phyloP scores from a whole-genome alignment of 2,797 vertebrate genomes.

The Phoebastria nigripes region DNA sequence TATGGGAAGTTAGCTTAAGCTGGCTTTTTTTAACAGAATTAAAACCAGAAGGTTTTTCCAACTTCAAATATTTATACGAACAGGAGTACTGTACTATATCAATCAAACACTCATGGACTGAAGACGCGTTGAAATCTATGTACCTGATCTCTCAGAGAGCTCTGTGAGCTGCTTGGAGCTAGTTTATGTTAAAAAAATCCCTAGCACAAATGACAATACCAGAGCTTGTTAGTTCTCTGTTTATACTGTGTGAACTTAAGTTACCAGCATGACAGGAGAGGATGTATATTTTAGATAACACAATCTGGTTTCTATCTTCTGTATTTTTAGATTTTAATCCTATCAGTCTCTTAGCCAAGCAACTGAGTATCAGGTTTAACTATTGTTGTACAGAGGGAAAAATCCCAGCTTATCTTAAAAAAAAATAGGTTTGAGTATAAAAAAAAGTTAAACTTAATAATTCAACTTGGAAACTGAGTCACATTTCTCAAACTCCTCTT shows the following conservation, averaged over 20 bases:
- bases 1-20: slow-evolving; percentile 40
- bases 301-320: slow-evolving; percentile 74
- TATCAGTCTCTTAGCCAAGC: slow-evolving; percentile 52
- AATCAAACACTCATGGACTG: slow-evolving; percentile 40
- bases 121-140: not conserved
- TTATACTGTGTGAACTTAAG: slow-evolving; percentile 35
- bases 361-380: slow-evolving; percentile 54
- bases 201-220: not conserved
- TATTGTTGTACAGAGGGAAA: slow-evolving; percentile 19
- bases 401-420: not conserved
- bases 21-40: slow-evolving; percentile 56
- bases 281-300: slow-evolving; percentile 74
- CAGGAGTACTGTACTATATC: slow-evolving; percentile 70
- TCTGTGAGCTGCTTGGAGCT: not conserved
- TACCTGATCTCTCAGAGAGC: not conserved
- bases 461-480: not conserved
- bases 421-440: not conserved
- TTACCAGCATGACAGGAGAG: slow-evolving; percentile 62
- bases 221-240: slow-evolving; percentile 37
- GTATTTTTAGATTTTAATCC: slow-evolving; percentile 65
- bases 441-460: not conserved
- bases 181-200: slow-evolving; percentile 12
- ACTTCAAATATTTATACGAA: slow-evolving; percentile 79
- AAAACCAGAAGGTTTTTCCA: slow-evolving; percentile 69
- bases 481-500: not conserved